Percentiles rank a stretch among this genome's conserved stretches.
Evolutionary conservation across 2,113 vertebrate genomes (phyloP).

Genomic region (Strix uralensis): DNA sequence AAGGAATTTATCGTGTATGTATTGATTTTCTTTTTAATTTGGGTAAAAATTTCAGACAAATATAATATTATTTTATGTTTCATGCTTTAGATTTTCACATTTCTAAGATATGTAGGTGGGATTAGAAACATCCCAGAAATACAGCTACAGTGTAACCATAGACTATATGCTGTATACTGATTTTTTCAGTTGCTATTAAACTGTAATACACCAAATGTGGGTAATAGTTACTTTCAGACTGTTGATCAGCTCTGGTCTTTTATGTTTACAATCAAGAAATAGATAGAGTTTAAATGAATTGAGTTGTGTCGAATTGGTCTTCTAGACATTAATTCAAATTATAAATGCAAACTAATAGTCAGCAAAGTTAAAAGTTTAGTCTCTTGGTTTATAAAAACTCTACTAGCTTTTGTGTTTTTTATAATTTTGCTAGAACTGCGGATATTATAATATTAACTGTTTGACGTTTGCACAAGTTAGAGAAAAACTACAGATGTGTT

Average conservation of each 20-base stretch:
- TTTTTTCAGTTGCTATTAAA: background rate
- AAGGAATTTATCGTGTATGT: background rate
- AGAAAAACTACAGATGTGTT: background rate
- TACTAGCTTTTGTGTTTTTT: background rate
- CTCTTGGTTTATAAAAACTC: background rate
- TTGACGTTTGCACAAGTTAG: background rate
- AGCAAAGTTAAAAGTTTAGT: background rate
- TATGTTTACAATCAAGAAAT: background rate
- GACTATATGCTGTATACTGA: too few relatives aligned
- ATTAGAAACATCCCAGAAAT: background rate
- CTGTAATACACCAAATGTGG: background rate
- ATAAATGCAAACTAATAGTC: background rate
- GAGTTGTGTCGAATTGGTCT: background rate
- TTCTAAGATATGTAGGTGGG: background rate
- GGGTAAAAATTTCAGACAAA: background rate
- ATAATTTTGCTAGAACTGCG: background rate
- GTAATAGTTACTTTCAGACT: background rate
- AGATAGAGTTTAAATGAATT: background rate
- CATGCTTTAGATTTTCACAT: background rate
- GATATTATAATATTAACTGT: background rate
- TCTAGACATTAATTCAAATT: background rate
- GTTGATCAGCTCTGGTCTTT: background rate
- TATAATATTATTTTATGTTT: background rate
- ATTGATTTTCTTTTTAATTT: background rate
- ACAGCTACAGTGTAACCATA: background rate